Evolutionary conservation across 2,113 vertebrate genomes (phyloP).

Genomic region (Oryzias javanicus): DNA sequence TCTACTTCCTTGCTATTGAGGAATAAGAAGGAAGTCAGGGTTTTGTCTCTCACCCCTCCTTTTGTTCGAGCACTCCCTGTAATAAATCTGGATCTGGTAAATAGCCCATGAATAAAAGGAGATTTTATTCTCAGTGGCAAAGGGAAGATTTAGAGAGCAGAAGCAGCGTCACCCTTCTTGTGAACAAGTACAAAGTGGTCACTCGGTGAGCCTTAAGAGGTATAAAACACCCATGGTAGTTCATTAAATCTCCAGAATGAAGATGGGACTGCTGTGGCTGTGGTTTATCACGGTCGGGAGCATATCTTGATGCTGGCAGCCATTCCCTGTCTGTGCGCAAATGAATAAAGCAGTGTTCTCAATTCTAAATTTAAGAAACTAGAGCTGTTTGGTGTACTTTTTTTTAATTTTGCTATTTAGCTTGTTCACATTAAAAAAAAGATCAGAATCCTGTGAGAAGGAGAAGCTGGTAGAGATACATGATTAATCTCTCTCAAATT

Average conservation of each 20-base stretch:
- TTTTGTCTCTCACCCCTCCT: slow-evolving; percentile 56
- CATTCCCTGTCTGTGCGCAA: slow-evolving; percentile 61
- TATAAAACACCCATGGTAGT: slow-evolving; percentile 74
- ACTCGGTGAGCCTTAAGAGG: slow-evolving; percentile 75
- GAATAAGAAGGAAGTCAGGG: slow-evolving; percentile 24
- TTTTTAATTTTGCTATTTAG: too few relatives aligned
- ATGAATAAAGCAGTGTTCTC: slow-evolving; percentile 60
- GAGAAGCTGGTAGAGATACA: too few relatives aligned
- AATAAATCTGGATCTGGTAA: slow-evolving; percentile 81
- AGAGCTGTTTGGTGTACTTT: neutral
- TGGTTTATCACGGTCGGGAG: slow-evolving; percentile 75
- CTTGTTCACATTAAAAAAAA: too few relatives aligned
- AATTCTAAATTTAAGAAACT: slow-evolving; percentile 36
- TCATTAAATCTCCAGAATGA: slow-evolving; percentile 77
- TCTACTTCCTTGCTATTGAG: slow-evolving; percentile 39
- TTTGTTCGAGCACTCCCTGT: slow-evolving; percentile 71
- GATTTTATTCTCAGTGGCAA: slow-evolving; percentile 76
- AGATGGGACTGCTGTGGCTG: slow-evolving; percentile 65
- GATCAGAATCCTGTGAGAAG: too few relatives aligned
- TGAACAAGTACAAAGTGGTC: slow-evolving; percentile 77
- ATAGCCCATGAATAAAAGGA: slow-evolving; percentile 81
- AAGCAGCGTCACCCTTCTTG: slow-evolving; percentile 72
- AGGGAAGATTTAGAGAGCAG: slow-evolving; percentile 75
- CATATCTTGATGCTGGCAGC: slow-evolving; percentile 56
- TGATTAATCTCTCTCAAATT: neutral